Evolutionary conservation across 2,113 vertebrate genomes (phyloP), one percentile per base, ranked within the genome.

Genomic region (Murina feae): DNA sequence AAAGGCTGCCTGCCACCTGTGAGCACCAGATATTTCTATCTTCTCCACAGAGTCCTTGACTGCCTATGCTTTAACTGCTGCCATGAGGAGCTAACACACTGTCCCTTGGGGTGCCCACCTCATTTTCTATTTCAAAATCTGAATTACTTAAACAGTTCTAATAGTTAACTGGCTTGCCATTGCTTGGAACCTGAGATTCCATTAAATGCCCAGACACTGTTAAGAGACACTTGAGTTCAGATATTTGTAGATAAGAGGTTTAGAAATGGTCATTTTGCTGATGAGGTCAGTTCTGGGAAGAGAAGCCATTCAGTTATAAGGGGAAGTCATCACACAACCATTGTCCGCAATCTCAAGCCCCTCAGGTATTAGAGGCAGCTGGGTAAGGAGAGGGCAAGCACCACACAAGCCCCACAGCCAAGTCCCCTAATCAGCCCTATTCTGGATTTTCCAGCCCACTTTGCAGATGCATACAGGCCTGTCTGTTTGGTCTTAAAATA

Each of bases 181-280:
- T 28, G 3, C 65, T 44, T 55, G 25, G 65, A n/a, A 25, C 58
- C 53, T 1, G 9, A 76, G 60, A 42, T 30, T 71, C 68, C 92
- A 66, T 69, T 80, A 72, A 69, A 63, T 51, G 44, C 71, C n/a
- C 69, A 44, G 82, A 82, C 74, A 89, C 39, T 68, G 74, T 86
- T 13, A 60, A 30, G 65, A 91, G 39, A 93, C 21, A 4, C 55
- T 53, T 63, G 68, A 90, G 28, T 63, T 47, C n/a, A 90, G 81
- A 58, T 76, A 21, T 30, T 51, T 72, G 32, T 60, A 66, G 76
- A 78, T 49, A 42, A 53, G 68, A 44, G 28, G 39, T 72, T 76
- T 90, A 88, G 71, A 86, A 90, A 66, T n/a, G 28, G 30, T 23
- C 21, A 76, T 75, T 85, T 58, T 11, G 21, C 10, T 76, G 39